phyloP scores from a whole-genome alignment of 30 jellyfish, hydroid and myxozoan species.

The Turritopsis dohrnii region DNA sequence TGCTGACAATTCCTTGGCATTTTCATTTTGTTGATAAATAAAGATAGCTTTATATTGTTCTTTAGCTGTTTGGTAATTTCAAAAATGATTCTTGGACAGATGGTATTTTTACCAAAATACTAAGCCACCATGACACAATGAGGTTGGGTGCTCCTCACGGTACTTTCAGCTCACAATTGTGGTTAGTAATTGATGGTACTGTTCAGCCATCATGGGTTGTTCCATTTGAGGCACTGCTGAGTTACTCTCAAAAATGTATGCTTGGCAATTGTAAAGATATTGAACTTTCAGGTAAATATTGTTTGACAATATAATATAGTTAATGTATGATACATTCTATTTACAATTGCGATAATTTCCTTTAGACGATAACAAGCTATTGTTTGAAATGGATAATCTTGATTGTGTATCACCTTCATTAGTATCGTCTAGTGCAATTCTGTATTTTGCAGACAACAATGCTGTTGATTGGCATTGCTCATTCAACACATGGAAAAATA shows the following conservation, averaged over 20 bases:
- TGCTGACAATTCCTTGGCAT: background rate
- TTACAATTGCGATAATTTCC: background rate
- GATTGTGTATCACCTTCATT: conserved; percentile 57
- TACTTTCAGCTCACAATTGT: conserved; percentile 22
- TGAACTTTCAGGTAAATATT: conserved; percentile 41
- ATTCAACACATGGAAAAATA: conserved; percentile 47
- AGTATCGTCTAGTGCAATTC: conserved; percentile 50
- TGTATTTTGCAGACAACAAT: conserved; percentile 39
- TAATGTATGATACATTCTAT: background rate
- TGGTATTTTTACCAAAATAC: conserved; percentile 53
- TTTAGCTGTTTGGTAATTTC: conserved; percentile 48
- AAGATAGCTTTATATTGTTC: background rate
- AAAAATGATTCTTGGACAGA: conserved; percentile 28
- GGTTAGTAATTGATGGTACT: conserved; percentile 76
- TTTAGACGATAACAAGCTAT: conserved; percentile 1
- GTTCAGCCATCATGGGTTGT: conserved; percentile 26
- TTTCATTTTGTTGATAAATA: background rate
- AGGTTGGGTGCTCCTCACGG: background rate
- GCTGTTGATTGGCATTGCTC: conserved; percentile 57
- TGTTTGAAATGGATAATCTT: conserved; percentile 57
- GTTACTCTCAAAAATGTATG: conserved; percentile 26
- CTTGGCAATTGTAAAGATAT: conserved; percentile 46
- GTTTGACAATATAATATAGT: background rate
- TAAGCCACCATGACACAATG: conserved; percentile 19
- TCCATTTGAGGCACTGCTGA: conserved; percentile 52